Base-by-base conservation (phyloP, 2,797 vertebrate species). In the Muraenolepis orangiensis region DNA sequence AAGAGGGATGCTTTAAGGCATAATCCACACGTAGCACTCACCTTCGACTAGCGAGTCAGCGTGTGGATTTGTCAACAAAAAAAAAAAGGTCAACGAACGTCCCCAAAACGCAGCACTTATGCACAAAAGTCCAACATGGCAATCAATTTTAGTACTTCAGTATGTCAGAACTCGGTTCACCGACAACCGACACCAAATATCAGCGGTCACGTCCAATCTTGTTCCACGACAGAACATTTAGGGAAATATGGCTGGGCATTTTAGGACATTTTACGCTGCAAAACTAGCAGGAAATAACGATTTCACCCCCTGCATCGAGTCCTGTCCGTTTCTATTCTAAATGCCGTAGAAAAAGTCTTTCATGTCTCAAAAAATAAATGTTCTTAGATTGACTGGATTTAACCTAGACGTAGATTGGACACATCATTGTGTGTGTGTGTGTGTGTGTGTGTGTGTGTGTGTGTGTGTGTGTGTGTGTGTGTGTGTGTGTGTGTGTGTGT, bases 1-100 rank as follows among this genome's bases (percentile, higher is more conserved):
- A 34, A 74, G 81, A 79, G 13, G 73, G 77, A 38, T 40, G 57
- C 14, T 80, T 72, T 74, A 80, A 84, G 83, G 80, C 73, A 69
- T 79, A 31, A 29, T 31, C 30, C 66, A 66, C 23, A 28, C 0
- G 61, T 29, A 26, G 10, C 23, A 31, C 66, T 31, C 28, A 31
- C 26, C 29, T 28, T 18, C 6, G 29, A 67, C 66, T 1, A 30
- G 28, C 64, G 23, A 57, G 51, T 57, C 51, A n/a, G 57, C 23
- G 23, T 28, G 23, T 64, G 23, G 57, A 64, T 28, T 26, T 26
- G n/a, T 64, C 57, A 64, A n/a, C 26, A 64, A 64, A n/a, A 64
- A 64, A 64, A 26, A 26, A n/a, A 64, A 26, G 57, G 23, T 64
- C 57, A 64, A n/a, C n/a, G n/a, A 5, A 64, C 8, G 57, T 64